Evolutionary conservation across 2,113 vertebrate species (phyloP).

Genomic region (Seriola dumerili): DNA sequence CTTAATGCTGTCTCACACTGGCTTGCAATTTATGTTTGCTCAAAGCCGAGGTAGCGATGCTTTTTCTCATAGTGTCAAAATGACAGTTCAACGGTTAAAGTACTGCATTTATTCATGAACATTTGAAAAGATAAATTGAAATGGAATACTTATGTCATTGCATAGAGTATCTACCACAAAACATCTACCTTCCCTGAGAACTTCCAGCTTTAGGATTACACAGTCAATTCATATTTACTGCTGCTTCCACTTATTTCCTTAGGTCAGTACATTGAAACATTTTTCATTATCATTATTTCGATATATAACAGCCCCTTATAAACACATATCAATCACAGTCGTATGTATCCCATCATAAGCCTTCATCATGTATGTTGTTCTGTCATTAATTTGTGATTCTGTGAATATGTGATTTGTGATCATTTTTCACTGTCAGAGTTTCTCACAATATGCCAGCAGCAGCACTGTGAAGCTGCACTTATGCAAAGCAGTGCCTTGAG

Average conservation of each 20-base stretch:
- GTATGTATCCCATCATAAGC: too few species aligned
- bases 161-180: conserved; percentile 14
- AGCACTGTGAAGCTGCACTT: neutral
- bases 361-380: neutral
- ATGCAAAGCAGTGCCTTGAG: neutral
- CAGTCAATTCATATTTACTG: neutral
- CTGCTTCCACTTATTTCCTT: neutral
- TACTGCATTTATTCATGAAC: conserved; percentile 34
- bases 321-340: neutral
- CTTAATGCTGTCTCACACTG: conserved; percentile 30
- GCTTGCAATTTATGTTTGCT: conserved; percentile 54
- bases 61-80: conserved; percentile 25
- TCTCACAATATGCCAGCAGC: neutral
- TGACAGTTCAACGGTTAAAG: conserved; percentile 11
- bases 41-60: conserved; percentile 27
- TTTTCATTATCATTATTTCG: neutral
- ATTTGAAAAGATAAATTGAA: conserved; percentile 5
- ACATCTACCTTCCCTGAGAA: neutral
- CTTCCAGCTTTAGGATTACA: conserved; percentile 4
- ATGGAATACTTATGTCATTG: neutral
- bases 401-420: neutral
- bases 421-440: neutral
- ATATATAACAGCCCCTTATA: neutral
- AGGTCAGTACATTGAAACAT: neutral
- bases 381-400: neutral